A percentile compares a stretch with the other conserved stretches of the same genome.
phyloP scores from a whole-genome alignment of 2,113 vertebrate genomes.

The Cygnus atratus region DNA sequence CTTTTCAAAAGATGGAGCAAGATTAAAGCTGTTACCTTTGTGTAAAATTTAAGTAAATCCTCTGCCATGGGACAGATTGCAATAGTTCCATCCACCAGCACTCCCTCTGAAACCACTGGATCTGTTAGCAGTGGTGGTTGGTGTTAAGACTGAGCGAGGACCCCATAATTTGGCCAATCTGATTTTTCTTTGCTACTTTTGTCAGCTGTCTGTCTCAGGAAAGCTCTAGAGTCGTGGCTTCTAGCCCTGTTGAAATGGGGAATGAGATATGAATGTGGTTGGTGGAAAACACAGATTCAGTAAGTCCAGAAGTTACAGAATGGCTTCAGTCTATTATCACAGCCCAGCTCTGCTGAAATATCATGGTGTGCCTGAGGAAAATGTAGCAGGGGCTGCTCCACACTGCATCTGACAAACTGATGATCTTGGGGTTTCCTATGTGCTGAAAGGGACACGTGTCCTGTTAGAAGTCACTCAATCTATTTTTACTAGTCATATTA shows the following conservation, averaged over 20 bases:
- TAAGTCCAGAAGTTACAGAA: neutral
- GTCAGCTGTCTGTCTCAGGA: neutral
- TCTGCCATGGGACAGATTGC: neutral
- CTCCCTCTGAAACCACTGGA: neutral
- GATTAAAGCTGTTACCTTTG: neutral
- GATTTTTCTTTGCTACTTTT: neutral
- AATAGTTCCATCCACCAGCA: neutral
- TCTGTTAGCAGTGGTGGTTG: fast-evolving
- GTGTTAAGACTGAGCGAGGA: neutral
- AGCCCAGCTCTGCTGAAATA: neutral
- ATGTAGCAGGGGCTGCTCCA: neutral
- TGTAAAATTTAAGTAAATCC: neutral
- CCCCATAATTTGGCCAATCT: neutral
- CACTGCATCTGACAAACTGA: neutral
- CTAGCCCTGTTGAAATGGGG: neutral
- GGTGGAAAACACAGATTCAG: neutral
- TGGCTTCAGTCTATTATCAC: neutral
- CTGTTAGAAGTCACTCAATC: neutral
- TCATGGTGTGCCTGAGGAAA: neutral
- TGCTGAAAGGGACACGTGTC: conserved; percentile 7
- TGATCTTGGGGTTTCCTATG: neutral
- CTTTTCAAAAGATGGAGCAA: neutral
- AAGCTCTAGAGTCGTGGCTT: neutral
- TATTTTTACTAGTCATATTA: neutral
- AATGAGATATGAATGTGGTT: neutral